Conservation (phyloP, 1,140 invertebrate species). For the Musca domestica region DNA sequence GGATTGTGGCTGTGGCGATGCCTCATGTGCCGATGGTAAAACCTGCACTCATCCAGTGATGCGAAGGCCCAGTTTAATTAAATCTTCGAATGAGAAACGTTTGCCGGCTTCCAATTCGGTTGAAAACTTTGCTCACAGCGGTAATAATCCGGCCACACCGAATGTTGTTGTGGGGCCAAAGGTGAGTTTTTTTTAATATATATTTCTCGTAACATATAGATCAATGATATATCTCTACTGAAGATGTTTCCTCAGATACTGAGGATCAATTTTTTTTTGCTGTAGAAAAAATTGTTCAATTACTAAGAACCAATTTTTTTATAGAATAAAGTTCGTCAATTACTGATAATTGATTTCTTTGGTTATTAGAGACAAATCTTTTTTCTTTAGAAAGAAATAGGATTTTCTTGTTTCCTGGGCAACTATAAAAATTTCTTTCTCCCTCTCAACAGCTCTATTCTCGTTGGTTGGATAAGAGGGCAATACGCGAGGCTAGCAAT, state of each 20-base stretch:
- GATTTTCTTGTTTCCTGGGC: neutral
- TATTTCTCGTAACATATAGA: too few relatives aligned
- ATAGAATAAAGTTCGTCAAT: too few relatives aligned
- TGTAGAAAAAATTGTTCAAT: too few relatives aligned
- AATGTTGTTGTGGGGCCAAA: constrained; percentile 51
- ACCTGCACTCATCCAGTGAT: constrained; percentile 67
- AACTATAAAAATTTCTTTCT: neutral
- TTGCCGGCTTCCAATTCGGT: constrained; percentile 17
- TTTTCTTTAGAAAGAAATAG: neutral
- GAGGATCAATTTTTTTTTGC: too few relatives aligned
- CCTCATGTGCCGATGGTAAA: constrained; percentile 69
- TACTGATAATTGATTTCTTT: too few relatives aligned
- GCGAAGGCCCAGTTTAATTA: constrained; percentile 64
- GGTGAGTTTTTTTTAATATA: constrained; percentile 32
- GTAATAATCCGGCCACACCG: constrained; percentile 36
- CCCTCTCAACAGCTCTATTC: constrained; percentile 41
- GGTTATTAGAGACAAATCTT: too few relatives aligned
- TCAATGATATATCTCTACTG: too few relatives aligned
- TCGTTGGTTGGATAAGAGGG: constrained; percentile 48
- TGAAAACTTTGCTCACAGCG: constrained; percentile 11
- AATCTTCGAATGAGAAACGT: constrained; percentile 55
- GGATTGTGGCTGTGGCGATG: constrained; percentile 74
- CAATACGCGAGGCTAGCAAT: constrained; percentile 31
- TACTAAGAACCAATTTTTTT: too few relatives aligned
- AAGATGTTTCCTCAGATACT: too few relatives aligned